Evolutionary conservation across 92 coral and sea anemone genomes (phyloP).

Genomic region (Diadumene lineata): DNA sequence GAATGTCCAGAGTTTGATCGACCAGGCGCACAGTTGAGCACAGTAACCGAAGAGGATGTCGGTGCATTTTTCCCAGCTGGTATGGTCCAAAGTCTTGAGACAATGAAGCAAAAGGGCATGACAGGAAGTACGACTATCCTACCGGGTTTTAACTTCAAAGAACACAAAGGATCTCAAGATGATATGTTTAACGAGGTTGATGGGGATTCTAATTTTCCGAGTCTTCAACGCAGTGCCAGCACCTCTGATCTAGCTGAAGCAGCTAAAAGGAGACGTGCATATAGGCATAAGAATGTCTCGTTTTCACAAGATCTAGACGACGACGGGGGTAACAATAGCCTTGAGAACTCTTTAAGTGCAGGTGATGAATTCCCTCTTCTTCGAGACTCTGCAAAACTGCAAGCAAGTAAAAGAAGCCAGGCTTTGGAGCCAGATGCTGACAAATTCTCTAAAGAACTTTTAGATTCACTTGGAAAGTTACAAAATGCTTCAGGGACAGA

Average conservation of each 20-base stretch:
- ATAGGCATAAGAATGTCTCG: slow-evolving; percentile 28
- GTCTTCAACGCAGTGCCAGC: slow-evolving; percentile 11
- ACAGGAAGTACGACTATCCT: slow-evolving; percentile 79
- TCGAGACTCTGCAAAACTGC: slow-evolving; percentile 1
- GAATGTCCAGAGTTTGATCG: no score
- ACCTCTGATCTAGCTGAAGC: slow-evolving; percentile 4
- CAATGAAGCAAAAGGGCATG: slow-evolving; percentile 54
- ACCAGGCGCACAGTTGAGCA: not conserved
- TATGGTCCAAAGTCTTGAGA: slow-evolving; percentile 55
- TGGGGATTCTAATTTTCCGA: not conserved
- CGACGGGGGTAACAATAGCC: not conserved
- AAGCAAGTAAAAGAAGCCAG: not conserved
- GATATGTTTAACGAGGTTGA: not conserved
- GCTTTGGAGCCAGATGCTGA: slow-evolving; percentile 20
- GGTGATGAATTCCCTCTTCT: slow-evolving; percentile 9
- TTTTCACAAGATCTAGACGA: slow-evolving; percentile 28
- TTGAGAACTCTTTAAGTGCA: slow-evolving; percentile 4
- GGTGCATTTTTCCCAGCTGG: slow-evolving; percentile 49
- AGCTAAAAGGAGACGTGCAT: slow-evolving; percentile 14
- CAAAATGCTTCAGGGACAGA: slow-evolving; percentile 11
- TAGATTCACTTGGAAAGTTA: slow-evolving; percentile 7
- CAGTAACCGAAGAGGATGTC: slow-evolving; percentile 13
- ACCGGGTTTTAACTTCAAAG: slow-evolving; percentile 64
- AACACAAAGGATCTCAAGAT: no score
- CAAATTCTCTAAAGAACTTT: slow-evolving; percentile 9